These are phyloP conservation scores for Formica selysi DNA, from an alignment of 1,140 invertebrate species.

Conservation along the genomic window DNA sequence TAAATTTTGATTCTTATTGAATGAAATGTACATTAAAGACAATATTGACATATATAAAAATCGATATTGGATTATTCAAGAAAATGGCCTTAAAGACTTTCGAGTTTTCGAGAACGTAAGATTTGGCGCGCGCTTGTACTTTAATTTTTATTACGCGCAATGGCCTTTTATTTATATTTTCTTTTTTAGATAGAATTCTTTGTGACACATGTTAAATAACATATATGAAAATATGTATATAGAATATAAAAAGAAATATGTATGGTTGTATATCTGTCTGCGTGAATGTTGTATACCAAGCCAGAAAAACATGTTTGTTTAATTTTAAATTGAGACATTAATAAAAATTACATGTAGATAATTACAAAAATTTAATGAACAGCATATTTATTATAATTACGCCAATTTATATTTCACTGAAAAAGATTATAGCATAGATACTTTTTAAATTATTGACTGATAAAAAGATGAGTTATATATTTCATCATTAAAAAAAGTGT, in stretches of 20 bases:
- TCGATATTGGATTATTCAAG: constrained; percentile 23
- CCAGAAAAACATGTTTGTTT: not conserved
- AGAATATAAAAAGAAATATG: not conserved
- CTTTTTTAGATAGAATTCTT: not conserved
- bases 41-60: constrained; percentile 13
- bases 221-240: constrained; percentile 14
- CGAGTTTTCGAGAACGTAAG: not conserved
- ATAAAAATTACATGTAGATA: not conserved
- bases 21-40: not conserved
- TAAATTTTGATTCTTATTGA: not conserved
- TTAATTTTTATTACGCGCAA: constrained; percentile 23
- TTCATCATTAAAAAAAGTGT: not conserved
- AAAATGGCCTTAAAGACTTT: constrained; percentile 15
- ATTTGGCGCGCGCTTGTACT: constrained; percentile 17
- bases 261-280: not conserved
- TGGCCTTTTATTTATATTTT: not conserved
- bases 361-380: not conserved
- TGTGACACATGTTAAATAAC: not conserved
- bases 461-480: constrained; percentile 9
- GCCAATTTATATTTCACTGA: not conserved
- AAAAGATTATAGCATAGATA: not conserved
- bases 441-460: not conserved
- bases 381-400: not conserved
- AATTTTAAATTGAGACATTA: not conserved
- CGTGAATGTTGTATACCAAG: constrained; percentile 19